A percentile compares a stretch with the other conserved stretches of the same genome.
Evolutionary conservation across 2,888 invertebrate species (phyloP).

Genomic region (Drosophila leonis): DNA sequence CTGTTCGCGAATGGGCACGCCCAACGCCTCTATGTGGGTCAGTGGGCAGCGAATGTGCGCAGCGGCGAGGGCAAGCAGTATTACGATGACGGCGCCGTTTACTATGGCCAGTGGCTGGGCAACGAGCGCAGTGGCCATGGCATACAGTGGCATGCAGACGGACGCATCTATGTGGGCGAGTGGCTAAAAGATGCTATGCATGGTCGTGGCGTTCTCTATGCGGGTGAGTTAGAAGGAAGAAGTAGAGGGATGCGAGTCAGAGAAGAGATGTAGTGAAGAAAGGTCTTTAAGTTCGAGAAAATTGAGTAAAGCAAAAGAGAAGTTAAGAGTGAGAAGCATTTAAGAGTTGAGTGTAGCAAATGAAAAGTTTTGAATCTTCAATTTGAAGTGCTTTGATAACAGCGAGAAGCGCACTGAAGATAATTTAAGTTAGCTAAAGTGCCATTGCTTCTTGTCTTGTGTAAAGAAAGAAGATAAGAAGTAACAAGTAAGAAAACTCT

Average conservation of each 20-base stretch:
- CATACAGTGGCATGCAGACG: constrained; percentile 83
- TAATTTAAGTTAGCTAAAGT: too few relatives aligned
- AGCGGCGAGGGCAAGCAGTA: constrained; percentile 84
- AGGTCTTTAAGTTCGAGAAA: background rate
- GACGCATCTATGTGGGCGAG: constrained; percentile 82
- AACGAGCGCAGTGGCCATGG: constrained; percentile 81
- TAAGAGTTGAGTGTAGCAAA: background rate
- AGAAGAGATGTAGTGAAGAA: background rate
- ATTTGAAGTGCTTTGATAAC: background rate
- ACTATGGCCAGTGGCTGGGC: constrained; percentile 81
- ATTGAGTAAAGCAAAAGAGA: background rate
- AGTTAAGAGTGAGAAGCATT: background rate
- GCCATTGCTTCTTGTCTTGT: too few relatives aligned
- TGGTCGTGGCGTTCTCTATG: constrained; percentile 81
- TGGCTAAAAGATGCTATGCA: constrained; percentile 82
- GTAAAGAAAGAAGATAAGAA: too few relatives aligned
- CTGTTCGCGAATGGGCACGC: constrained; percentile 60
- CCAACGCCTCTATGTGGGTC: constrained; percentile 80
- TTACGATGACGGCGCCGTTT: constrained; percentile 75
- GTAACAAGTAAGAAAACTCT: too few relatives aligned
- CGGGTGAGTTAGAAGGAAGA: constrained; percentile 57
- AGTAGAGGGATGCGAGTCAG: background rate
- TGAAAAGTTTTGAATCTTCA: background rate
- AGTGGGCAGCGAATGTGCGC: constrained; percentile 79
- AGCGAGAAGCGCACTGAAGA: too few relatives aligned